Percentiles rank a stretch among this genome's conserved stretches.
Conservation (phyloP, 2,797 vertebrate species). For the Ctenopoma kingsleyae region DNA sequence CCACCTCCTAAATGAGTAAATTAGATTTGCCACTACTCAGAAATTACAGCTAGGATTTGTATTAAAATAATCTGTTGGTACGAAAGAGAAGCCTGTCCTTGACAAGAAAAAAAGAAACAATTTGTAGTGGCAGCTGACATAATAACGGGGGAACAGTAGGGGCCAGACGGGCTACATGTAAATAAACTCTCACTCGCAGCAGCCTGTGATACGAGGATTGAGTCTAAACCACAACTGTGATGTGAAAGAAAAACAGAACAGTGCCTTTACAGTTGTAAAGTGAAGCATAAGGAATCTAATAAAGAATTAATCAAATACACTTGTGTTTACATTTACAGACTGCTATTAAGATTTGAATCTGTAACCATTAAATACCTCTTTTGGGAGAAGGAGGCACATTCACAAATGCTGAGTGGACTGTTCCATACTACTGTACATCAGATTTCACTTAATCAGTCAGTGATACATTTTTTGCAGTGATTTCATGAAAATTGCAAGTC, state of each 20-base stretch:
- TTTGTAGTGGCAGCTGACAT: conserved; percentile 6
- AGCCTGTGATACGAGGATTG: neutral
- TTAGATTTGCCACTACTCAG: too few species aligned
- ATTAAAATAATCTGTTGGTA: conserved; percentile 67
- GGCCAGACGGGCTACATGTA: neutral
- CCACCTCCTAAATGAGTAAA: too few species aligned
- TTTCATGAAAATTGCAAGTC: conserved; percentile 75
- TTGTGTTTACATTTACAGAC: neutral
- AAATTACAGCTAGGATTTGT: too few species aligned
- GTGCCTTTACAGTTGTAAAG: neutral
- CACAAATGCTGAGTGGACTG: too few species aligned
- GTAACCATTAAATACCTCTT: neutral
- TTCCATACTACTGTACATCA: too few species aligned
- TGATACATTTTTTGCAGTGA: too few species aligned
- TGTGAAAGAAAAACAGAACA: neutral
- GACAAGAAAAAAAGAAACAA: conserved; percentile 20
- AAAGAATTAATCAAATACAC: neutral
- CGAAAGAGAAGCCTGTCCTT: conserved; percentile 26
- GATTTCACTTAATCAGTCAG: too few species aligned
- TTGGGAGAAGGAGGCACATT: too few species aligned
- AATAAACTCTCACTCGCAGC: neutral
- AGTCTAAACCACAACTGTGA: neutral
- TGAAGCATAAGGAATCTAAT: neutral
- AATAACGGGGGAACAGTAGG: neutral
- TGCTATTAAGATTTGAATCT: neutral